These are phyloP conservation scores for Ennomos erosarius DNA, from an alignment of 2,888 invertebrate species.

Conservation along the genomic window DNA sequence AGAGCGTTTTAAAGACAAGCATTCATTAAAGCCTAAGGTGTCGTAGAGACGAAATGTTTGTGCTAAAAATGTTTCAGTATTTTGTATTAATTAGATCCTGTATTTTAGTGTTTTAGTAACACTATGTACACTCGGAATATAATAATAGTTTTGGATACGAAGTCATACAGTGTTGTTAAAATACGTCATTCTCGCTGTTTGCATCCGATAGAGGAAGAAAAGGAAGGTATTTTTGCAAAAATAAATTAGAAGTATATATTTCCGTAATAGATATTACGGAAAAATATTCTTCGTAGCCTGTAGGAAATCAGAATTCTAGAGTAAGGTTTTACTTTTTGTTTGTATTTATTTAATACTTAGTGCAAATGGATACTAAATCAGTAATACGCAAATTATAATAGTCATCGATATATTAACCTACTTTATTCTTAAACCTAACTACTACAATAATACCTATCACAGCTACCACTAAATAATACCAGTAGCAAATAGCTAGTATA, in stretches of 20 bases:
- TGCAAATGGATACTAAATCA: too few relatives aligned
- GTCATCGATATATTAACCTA: too few relatives aligned
- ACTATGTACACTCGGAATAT: constrained; percentile 67
- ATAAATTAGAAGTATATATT: too few relatives aligned
- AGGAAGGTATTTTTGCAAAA: constrained; percentile 14
- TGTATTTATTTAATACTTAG: too few relatives aligned
- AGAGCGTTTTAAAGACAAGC: constrained; percentile 62
- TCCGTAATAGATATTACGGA: background rate
- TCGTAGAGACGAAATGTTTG: constrained; percentile 28
- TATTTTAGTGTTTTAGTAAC: constrained; percentile 1
- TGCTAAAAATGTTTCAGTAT: background rate
- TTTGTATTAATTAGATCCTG: background rate
- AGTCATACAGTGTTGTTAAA: constrained; percentile 69
- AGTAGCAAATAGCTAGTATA: too few relatives aligned
- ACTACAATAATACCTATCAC: too few relatives aligned
- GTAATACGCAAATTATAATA: too few relatives aligned
- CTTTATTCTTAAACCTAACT: too few relatives aligned
- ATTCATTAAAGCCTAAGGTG: constrained; percentile 31
- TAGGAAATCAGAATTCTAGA: too few relatives aligned
- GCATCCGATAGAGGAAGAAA: constrained; percentile 70
- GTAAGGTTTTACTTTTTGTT: too few relatives aligned
- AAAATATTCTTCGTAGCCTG: too few relatives aligned
- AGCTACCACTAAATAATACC: too few relatives aligned
- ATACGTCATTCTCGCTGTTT: constrained; percentile 71
- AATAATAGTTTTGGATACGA: constrained; percentile 65